Percentiles rank a stretch among this genome's conserved stretches.
Evolutionary conservation across 2,113 vertebrate genomes (phyloP).

Genomic region (Anguilla rostrata): DNA sequence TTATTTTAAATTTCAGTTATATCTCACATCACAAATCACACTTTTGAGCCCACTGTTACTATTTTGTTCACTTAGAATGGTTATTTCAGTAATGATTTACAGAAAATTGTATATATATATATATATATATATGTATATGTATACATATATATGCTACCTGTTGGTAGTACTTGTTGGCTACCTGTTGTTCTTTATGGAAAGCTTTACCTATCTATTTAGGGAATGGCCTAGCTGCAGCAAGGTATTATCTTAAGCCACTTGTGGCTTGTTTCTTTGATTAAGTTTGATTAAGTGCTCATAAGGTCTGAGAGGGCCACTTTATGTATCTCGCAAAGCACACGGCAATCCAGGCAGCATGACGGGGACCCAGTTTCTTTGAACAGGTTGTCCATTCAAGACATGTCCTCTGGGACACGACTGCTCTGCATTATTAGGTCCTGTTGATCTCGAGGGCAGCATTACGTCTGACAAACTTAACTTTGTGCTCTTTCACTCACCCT

Average conservation of each 20-base stretch:
- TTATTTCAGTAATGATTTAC: neutral
- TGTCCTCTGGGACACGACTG: neutral
- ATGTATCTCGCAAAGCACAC: conserved; percentile 22
- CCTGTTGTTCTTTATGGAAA: conserved; percentile 55
- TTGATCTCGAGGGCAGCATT: neutral
- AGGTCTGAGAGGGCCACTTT: conserved; percentile 37
- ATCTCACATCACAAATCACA: no score
- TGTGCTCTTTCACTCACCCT: no score
- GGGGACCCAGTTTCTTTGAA: neutral
- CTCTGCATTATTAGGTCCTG: no score
- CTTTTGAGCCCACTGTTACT: neutral
- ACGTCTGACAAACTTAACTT: neutral
- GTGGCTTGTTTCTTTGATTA: conserved; percentile 58
- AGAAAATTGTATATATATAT: neutral
- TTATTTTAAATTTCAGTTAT: no score
- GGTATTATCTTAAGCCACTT: conserved; percentile 71
- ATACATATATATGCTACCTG: neutral
- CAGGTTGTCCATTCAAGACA: neutral
- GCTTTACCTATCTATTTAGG: conserved; percentile 53
- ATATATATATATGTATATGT: no score
- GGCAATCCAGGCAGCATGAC: conserved; percentile 4
- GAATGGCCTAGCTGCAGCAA: conserved; percentile 44
- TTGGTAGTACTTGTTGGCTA: conserved; percentile 24
- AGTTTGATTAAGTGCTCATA: conserved; percentile 57
- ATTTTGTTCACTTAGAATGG: neutral